Evolutionary conservation across 2,888 invertebrate species (phyloP), one percentile per base, ranked within the genome.

Genomic region (Xestia rhomboidea): DNA sequence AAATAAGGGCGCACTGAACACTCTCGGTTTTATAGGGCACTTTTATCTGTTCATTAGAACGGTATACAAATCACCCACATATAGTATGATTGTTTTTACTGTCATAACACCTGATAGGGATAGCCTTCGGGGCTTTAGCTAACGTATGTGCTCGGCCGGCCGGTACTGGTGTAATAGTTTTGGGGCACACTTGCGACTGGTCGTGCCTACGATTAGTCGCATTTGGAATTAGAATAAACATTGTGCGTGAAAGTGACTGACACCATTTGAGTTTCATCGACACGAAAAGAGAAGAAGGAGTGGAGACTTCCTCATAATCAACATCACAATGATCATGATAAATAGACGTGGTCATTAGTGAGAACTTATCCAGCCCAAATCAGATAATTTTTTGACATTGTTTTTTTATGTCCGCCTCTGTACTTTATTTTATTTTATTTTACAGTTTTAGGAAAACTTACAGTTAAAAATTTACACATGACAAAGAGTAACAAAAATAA

Each of bases 1-100:
- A 74, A 69, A 80, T 70, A 81, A 75, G 72, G 76, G 66, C 49
- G 0, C 34, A 57, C 70, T 75, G 13, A 44, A 51, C 70, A 66
- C 68, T 60, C 67, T 46, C 7, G 41, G 72, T 72, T 87, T 81
- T 88, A 88, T 88, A 82, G 44, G 30, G 44, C 34, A 70, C 21
- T 79, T 69, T 82, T 84, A 87, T 89, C 85, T 80, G 4, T 79
- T 86, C 69, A 71, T 64, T 67, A 57, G 46, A n/a, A 62, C 67
- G 0, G 71, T 90, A 92, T 93, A 89, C 89, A 90, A 89, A 93
- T 85, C 85, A 93, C 94, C 94, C 94, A 90, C 92, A 94, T 93
- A 79, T 74, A 68, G 71, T 79, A 77, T 87, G 84, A 88, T 89
- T 87, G 79, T 60, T 82, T 89, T 86, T 85, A 71, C 83, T 90